phyloP scores from a whole-genome alignment of 2,888 invertebrate genomes.

The Eupithecia insigniata region DNA sequence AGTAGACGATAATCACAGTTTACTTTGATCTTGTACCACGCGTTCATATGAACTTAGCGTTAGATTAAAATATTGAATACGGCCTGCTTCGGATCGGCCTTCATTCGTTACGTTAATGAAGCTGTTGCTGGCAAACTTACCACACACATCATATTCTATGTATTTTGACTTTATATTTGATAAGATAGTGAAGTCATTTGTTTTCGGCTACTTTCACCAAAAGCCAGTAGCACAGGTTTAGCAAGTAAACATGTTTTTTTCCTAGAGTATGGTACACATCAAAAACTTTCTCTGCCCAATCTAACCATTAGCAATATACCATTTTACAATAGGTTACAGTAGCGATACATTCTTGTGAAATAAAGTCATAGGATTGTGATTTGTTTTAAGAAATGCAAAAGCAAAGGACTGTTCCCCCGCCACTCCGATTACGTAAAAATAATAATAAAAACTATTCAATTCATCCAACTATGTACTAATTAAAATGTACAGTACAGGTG shows the following conservation, averaged over 20 bases:
- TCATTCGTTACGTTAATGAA: not conserved
- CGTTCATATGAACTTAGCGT: no score
- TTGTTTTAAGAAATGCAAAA: slow-evolving; percentile 41
- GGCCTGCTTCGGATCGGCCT: not conserved
- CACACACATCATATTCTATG: not conserved
- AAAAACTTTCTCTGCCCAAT: not conserved
- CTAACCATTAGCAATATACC: not conserved
- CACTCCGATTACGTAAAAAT: slow-evolving; percentile 40
- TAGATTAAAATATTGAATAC: not conserved
- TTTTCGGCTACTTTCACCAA: no score
- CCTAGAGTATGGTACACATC: not conserved
- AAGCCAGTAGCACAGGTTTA: not conserved
- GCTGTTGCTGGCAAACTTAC: not conserved
- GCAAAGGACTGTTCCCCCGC: slow-evolving; percentile 59
- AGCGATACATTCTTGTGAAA: not conserved
- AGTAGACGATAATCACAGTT: no score
- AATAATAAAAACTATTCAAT: slow-evolving; percentile 50
- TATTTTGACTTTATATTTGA: not conserved
- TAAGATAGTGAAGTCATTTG: no score
- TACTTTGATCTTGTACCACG: no score
- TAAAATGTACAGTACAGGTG: slow-evolving; percentile 67
- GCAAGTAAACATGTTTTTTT: not conserved
- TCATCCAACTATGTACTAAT: slow-evolving; percentile 70
- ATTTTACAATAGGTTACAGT: not conserved
- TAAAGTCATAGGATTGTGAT: not conserved